A percentile compares a stretch with the other conserved stretches of the same genome.
phyloP scores from a whole-genome alignment of 2,113 vertebrate species.

The Ceyx cyanopectus region DNA sequence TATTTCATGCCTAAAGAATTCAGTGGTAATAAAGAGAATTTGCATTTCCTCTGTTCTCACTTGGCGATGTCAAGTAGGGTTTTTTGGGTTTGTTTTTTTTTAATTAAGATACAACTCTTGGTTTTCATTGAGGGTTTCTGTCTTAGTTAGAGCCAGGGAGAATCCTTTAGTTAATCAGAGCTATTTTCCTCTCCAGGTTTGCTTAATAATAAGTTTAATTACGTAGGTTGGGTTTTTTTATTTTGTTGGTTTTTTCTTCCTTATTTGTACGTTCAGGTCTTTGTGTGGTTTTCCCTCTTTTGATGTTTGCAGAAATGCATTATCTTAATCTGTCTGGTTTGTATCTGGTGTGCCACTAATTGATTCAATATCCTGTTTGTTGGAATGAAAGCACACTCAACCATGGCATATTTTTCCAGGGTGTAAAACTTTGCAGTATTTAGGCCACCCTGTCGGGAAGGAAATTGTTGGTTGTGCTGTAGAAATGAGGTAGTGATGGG shows the following conservation, averaged over 20 bases:
- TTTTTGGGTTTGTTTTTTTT: not conserved
- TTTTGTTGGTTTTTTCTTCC: not conserved
- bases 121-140: conserved; percentile 15
- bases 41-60: conserved; percentile 20
- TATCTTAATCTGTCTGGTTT: conserved; percentile 73
- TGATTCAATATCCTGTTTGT: conserved; percentile 67
- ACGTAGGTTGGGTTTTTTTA: not conserved
- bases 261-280: conserved; percentile 50
- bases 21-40: not conserved
- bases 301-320: conserved; percentile 69
- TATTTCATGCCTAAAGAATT: conserved; percentile 31
- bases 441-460: not conserved
- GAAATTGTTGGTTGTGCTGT: conserved; percentile 2
- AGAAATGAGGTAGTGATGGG: not conserved
- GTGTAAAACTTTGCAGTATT: conserved; percentile 40
- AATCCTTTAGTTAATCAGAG: conserved; percentile 24
- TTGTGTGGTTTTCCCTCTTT: conserved; percentile 64
- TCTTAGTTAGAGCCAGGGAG: not conserved
- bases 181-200: conserved; percentile 33
- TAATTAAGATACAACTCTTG: conserved; percentile 11
- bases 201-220: conserved; percentile 40
- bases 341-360: conserved; percentile 67
- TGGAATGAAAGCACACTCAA: not conserved
- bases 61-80: not conserved
- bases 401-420: conserved; percentile 13